Percentiles rank a stretch among this genome's conserved stretches.
Evolutionary conservation across 2,888 invertebrate species (phyloP).

Genomic region (Chirona hameri): DNA sequence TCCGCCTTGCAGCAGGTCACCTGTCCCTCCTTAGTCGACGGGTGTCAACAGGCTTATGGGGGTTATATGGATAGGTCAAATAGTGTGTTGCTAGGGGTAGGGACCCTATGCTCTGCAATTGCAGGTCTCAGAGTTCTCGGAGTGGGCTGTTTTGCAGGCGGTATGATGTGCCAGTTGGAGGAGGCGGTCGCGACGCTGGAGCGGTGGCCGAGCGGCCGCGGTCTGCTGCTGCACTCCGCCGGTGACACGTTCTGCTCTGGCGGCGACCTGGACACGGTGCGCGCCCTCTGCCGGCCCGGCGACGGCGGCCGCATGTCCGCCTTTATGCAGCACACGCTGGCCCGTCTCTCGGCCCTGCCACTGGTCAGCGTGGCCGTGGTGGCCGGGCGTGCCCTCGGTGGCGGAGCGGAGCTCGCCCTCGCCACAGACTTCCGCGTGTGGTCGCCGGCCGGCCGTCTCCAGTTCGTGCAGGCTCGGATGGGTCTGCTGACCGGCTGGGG

Average conservation of each 20-base stretch:
- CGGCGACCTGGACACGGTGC: conserved; percentile 51
- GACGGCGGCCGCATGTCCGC: conserved; percentile 49
- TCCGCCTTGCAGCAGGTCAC: too few species aligned
- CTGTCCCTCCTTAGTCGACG: too few species aligned
- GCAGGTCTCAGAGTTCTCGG: too few species aligned
- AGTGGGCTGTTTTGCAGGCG: conserved; percentile 44
- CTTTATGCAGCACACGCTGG: conserved; percentile 51
- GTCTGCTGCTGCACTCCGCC: conserved; percentile 50
- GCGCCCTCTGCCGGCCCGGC: conserved; percentile 44
- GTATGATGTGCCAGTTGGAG: conserved; percentile 54
- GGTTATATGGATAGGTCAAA: too few species aligned
- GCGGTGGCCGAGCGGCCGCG: conserved; percentile 50
- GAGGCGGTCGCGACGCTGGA: conserved; percentile 49
- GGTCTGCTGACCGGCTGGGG: conserved; percentile 54
- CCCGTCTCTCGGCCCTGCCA: conserved; percentile 49
- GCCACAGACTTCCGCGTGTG: conserved; percentile 53
- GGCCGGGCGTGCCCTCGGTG: conserved; percentile 53
- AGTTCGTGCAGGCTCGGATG: conserved; percentile 52
- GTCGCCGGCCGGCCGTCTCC: conserved; percentile 46
- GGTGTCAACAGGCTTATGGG: too few species aligned
- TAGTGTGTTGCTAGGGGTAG: too few species aligned
- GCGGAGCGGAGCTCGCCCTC: conserved; percentile 54
- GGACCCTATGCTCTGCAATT: too few species aligned
- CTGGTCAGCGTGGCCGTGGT: conserved; percentile 52
- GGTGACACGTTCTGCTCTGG: conserved; percentile 55